A percentile compares a stretch with the other conserved stretches of the same genome.
phyloP scores from a whole-genome alignment of 2,797 vertebrate genomes.

The Phoxinus dragarum region DNA sequence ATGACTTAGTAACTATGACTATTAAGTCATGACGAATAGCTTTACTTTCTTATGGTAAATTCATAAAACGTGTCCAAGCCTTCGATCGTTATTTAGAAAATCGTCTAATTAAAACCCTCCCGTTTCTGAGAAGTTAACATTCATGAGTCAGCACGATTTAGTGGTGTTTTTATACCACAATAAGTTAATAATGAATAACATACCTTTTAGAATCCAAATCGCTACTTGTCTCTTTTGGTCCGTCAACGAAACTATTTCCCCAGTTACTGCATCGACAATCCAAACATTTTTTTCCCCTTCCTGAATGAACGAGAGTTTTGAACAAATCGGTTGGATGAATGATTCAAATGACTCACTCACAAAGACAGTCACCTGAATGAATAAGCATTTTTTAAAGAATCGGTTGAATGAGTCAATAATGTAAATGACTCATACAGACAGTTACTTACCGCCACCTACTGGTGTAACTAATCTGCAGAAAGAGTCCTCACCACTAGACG shows the following conservation, averaged over 20 bases:
- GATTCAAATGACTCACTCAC: not conserved
- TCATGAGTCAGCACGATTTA: not conserved
- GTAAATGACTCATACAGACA: not conserved
- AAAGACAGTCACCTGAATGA: not conserved
- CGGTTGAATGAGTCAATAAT: not conserved
- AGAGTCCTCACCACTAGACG: not conserved
- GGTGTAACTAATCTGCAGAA: not conserved
- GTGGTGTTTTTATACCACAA: not conserved
- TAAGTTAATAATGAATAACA: not conserved
- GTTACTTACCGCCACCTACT: not conserved
- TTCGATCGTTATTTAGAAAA: not conserved
- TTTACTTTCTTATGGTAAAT: not conserved
- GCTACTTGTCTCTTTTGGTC: not conserved
- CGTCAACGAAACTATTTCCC: not conserved
- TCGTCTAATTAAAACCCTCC: no score
- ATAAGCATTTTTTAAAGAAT: not conserved
- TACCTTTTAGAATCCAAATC: not conserved
- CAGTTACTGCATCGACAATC: not conserved
- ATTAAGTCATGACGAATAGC: not conserved
- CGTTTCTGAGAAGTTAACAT: not conserved
- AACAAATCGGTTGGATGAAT: not conserved
- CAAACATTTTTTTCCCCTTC: no score
- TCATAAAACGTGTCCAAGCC: not conserved
- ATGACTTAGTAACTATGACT: not conserved
- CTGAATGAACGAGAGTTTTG: not conserved